Base-by-base conservation (phyloP, 1,140 invertebrate species). In the Drosophila miranda region DNA sequence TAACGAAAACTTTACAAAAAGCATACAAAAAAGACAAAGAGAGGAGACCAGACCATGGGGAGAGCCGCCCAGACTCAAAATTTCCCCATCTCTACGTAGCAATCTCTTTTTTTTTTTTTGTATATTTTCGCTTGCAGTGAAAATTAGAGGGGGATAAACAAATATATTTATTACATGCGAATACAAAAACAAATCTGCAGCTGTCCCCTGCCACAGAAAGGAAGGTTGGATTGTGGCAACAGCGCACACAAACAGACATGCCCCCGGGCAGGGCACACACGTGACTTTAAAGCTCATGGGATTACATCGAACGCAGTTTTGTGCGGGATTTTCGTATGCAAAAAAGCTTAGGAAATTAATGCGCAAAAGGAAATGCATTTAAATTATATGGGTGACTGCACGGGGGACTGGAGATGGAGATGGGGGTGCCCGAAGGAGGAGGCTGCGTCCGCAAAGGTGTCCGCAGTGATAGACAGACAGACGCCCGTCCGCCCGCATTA, bases 91-190 rank as follows among this genome's bases (percentile, higher is more conserved):
- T 46, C 23, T 19, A 16, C 26, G 9, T 30, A 51, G 13, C 30
- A 43, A 13, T 63, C 53, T 61, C 46, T 63, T 63, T 58, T 52
- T 13, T 48, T 42, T 26, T 49, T n/a, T 43, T 59, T 59, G 70
- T 73, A 79, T 75, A 84, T 83, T 72, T 83, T 72, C 55, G 55
- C 68, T 74, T 84, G 63, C 82, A 61, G 73, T 83, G 48, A 86
- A 84, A 84, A 84, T 84, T 84, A 84, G 80, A 77, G 61, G 66
- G 82, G 81, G 77, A 84, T 84, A 84, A 86, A 84, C 80, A 84
- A 84, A 84, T 84, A 84, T 81, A 84, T 84, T 86, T 84, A 84
- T 84, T 86, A 84, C 82, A 86, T 86, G 81, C 81, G 83, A 84
- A 86, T 81, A 84, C 80, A 74, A 67, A 73, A 84, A 79, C 72